Percentiles rank a stretch among this genome's conserved stretches.
phyloP scores from a whole-genome alignment of 2,888 invertebrate species.

The Synergus umbraculus region DNA sequence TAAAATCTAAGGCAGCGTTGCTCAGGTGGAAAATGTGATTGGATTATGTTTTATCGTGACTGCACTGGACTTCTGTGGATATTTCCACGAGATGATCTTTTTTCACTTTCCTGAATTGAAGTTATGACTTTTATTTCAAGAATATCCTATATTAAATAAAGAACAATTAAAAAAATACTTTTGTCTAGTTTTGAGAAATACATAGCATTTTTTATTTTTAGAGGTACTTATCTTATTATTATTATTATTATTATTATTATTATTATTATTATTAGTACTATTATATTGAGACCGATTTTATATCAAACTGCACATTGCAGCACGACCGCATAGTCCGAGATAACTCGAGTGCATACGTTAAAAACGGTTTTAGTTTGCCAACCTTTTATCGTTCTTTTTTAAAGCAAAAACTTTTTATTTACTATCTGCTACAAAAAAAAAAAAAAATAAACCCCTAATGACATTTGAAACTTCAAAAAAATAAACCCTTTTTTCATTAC shows the following conservation, averaged over 20 bases:
- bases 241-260: not conserved
- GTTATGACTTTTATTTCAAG: no score
- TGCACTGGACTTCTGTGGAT: no score
- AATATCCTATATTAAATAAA: not conserved
- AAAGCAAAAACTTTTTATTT: not conserved
- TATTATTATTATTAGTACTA: not conserved
- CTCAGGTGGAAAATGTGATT: no score
- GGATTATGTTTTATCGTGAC: no score
- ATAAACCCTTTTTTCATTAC: not conserved
- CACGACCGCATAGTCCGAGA: constrained; percentile 16
- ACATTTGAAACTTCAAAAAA: not conserved
- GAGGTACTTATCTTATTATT: not conserved
- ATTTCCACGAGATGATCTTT: no score
- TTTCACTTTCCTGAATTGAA: no score
- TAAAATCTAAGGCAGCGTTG: no score
- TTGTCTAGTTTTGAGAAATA: not conserved
- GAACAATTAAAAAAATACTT: not conserved
- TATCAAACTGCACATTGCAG: constrained; percentile 8
- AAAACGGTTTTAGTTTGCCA: constrained; percentile 27
- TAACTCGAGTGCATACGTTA: constrained; percentile 25
- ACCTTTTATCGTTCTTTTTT: constrained; percentile 12
- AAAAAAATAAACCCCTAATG: not conserved
- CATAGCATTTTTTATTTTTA: not conserved
- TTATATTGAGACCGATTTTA: constrained; percentile 1
- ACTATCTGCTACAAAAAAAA: no score